A percentile compares a stretch with the other conserved stretches of the same genome.
Conservation (phyloP, 2,888 invertebrate genomes). For the Pocota personata region DNA sequence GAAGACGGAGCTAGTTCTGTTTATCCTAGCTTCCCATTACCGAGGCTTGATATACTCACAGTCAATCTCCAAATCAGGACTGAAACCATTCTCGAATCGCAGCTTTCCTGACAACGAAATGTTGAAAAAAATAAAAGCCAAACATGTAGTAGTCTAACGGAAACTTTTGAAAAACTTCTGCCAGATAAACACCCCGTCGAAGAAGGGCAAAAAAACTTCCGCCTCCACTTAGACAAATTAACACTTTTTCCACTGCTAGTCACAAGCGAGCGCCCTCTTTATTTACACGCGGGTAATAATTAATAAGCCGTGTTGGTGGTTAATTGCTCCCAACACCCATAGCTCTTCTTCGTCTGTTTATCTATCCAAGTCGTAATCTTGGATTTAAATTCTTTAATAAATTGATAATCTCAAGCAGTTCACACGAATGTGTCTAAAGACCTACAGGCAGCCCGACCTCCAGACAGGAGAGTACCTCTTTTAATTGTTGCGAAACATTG, state of each 20-base stretch:
- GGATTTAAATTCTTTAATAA: slow-evolving; percentile 55
- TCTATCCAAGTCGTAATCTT: slow-evolving; percentile 35
- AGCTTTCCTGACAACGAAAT: too few relatives aligned
- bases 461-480: neutral
- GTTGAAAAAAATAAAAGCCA: too few relatives aligned
- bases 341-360: slow-evolving; percentile 12
- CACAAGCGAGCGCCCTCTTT: slow-evolving; percentile 14
- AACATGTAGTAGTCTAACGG: too few relatives aligned
- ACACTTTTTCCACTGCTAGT: slow-evolving; percentile 34
- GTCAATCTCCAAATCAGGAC: too few relatives aligned
- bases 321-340: slow-evolving; percentile 61
- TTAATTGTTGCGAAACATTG: slow-evolving; percentile 13
- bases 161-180: slow-evolving; percentile 11
- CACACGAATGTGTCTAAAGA: slow-evolving; percentile 35
- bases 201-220: slow-evolving; percentile 20
- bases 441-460: neutral
- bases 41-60: too few relatives aligned
- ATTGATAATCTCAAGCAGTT: slow-evolving; percentile 65
- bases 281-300: slow-evolving; percentile 35
- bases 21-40: too few relatives aligned
- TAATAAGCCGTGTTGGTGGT: slow-evolving; percentile 41
- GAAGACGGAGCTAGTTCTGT: too few relatives aligned
- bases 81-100: too few relatives aligned
- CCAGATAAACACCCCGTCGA: neutral
- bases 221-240: slow-evolving; percentile 58